Base-by-base conservation (phyloP, 2,797 vertebrate genomes). In the Poeciliopsis gracilis region DNA sequence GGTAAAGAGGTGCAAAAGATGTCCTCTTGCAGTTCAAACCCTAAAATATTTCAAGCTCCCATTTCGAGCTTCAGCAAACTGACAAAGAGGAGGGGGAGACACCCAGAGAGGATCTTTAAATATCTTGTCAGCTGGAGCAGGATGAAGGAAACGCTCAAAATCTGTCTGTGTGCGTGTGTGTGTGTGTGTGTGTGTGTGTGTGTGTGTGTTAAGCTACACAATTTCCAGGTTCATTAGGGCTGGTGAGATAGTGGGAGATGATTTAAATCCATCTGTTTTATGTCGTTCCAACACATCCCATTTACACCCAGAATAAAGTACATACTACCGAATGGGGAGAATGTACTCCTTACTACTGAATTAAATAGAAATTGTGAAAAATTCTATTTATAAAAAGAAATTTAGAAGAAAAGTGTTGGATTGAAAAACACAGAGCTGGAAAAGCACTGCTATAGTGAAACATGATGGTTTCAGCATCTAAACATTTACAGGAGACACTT, bases 211-310 rank as follows among this genome's bases (percentile, higher is more conserved):
- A 79, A 77, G 57, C 75, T 51, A 73, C 67, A 72, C 25, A 59
- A 73, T 82, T 85, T 88, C 82, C 70, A 74, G 81, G 85, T 87
- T 92, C 84, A 90, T 92, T 93, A 89, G 53, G 47, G 82, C 72
- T 89, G 87, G 83, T 81, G 88, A 88, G 84, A 91, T 87, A 88
- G 87, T 73, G 84, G 15, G 75, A 84, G 73, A 84, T 90, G 91
- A 94, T 93, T 94, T 92, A 92, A 90, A 86, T 71, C 84, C 77
- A 80, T 90, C 90, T 87, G 90, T 89, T 92, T 93, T 80, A 91
- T 90, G 87, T 84, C 67, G 82, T 91, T 92, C 88, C 88, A 91
- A 83, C 87, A 72, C 88, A 83, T 90, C 80, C 86, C 84, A 89
- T 91, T 94, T 88, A 91, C 82, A 85, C 67, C 85, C 67, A 81